A percentile compares a stretch with the other conserved stretches of the same genome.
Conservation (phyloP, 2,888 invertebrate species). For the Dolichomitus sp. region DNA sequence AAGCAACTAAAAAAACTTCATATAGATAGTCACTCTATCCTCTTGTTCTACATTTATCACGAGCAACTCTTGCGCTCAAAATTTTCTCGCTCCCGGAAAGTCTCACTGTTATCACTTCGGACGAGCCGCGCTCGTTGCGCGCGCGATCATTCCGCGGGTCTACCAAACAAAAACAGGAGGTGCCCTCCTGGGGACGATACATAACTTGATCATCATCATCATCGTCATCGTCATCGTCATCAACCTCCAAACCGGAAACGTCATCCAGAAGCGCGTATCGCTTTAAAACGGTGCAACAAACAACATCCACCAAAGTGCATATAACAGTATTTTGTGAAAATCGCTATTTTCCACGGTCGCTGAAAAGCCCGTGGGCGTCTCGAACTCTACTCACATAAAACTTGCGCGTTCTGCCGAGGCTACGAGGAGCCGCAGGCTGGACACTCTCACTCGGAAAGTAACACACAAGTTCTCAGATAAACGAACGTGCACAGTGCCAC, state of each 20-base stretch:
- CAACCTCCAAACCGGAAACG: slow-evolving; percentile 5
- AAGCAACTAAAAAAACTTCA: background rate
- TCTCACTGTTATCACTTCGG: slow-evolving; percentile 43
- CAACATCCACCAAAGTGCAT: background rate
- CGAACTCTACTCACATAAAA: slow-evolving; percentile 13
- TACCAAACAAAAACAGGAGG: slow-evolving; percentile 60
- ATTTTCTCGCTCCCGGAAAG: background rate
- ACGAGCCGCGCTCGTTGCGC: slow-evolving; percentile 53
- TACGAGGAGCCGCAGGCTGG: slow-evolving; percentile 29
- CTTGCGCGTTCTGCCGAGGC: slow-evolving; percentile 8
- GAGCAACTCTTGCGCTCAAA: slow-evolving; percentile 31
- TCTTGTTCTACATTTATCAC: slow-evolving; percentile 39
- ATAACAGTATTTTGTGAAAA: background rate
- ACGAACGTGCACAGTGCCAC: background rate
- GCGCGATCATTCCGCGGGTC: slow-evolving; percentile 42
- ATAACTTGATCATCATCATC: background rate
- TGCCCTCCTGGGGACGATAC: slow-evolving; percentile 8
- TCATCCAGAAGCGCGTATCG: background rate
- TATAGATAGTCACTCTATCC: background rate
- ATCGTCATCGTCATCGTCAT: background rate
- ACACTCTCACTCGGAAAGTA: slow-evolving; percentile 28
- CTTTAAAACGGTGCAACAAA: slow-evolving; percentile 1
- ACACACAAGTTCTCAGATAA: slow-evolving; percentile 1
- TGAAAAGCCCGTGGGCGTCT: slow-evolving; percentile 23
- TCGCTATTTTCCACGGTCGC: background rate